Evolutionary conservation across 64 coral and sea anemone species (phyloP), one percentile per base, ranked within the genome.

Genomic region (Stichodactyla helianthus): DNA sequence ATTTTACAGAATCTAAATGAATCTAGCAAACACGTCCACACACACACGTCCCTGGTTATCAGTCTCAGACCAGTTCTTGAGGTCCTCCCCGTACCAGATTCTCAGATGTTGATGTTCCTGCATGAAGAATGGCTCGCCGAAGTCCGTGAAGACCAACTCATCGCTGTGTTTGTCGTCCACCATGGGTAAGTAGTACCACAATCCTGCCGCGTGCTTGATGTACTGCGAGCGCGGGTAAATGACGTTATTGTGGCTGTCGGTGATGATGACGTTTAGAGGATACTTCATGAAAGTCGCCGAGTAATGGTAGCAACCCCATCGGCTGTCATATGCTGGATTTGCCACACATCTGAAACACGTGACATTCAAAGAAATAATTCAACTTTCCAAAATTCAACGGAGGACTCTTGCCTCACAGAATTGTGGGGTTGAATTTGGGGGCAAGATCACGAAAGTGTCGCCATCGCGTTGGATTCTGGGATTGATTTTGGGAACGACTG

Each of bases 1-100:
- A 4, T 15, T 60, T 17, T 15, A 65, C 19, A 6, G 9, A n/a
- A 7, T 27, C 82, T 82, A 91, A n/a, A 87, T 0, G 17, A 91
- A 95, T 6, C 71, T 77, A 23, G 85, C 93, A 50, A 85, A 57
- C 6, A 95, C 86, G 55, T 95, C 81, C 51, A 95, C 89, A 35
- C 93, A 95, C 4, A 95, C 89, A 70, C 76, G 82, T 14, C 93
- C 89, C 20, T 95, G 89, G 86, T 91, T 95, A 18, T 95, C 89
- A 7, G 58, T 88, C 18, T 91, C 82, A 20, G 23, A 35, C 70
- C 82, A 82, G 81, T 91, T 82, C 13, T 77, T 95, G 28, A 95
- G 82, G 52, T 95, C 86, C 61, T 95, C 93, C 7, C 93, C 93
- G 81, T 95, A 95, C 93, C 93, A 95, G 50, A 95, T 82, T 27